Percentiles rank a stretch among this genome's conserved stretches.
These are phyloP conservation scores for Cossypha polioptera DNA, from an alignment of 2,797 vertebrate genomes.

Conservation along the genomic window DNA sequence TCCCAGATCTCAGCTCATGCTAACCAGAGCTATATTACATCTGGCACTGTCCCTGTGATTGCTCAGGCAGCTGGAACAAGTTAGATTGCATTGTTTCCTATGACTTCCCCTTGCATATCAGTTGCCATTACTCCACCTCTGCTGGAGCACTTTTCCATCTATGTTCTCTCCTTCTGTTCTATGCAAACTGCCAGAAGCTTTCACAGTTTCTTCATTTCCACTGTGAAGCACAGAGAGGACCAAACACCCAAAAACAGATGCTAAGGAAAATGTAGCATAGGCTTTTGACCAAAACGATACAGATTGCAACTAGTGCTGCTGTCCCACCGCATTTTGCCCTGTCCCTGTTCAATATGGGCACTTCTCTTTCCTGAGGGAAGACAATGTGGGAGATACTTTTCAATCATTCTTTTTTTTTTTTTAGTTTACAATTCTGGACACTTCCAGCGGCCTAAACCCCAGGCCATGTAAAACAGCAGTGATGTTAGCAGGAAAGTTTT, in stretches of 20 bases:
- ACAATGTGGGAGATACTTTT: background rate
- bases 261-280: background rate
- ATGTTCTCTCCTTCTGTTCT: constrained; percentile 48
- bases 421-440: background rate
- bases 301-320: background rate
- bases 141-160: constrained; percentile 5
- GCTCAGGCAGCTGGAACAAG: constrained; percentile 59
- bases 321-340: background rate
- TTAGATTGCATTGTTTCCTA: constrained; percentile 71
- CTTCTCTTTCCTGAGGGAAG: background rate
- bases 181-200: constrained; percentile 5
- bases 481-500: background rate
- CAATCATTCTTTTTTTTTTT: background rate
- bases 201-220: constrained; percentile 16
- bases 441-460: background rate
- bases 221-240: background rate
- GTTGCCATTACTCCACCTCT: constrained; percentile 55
- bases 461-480: background rate
- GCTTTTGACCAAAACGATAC: background rate
- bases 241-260: constrained; percentile 3
- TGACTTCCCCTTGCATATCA: constrained; percentile 32
- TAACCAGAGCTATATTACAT: constrained; percentile 58
- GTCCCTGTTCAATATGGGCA: background rate
- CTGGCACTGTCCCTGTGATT: constrained; percentile 57
- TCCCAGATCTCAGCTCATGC: constrained; percentile 43